phyloP scores from a whole-genome alignment of 2,113 vertebrate species.

The Laterallus jamaicensis region DNA sequence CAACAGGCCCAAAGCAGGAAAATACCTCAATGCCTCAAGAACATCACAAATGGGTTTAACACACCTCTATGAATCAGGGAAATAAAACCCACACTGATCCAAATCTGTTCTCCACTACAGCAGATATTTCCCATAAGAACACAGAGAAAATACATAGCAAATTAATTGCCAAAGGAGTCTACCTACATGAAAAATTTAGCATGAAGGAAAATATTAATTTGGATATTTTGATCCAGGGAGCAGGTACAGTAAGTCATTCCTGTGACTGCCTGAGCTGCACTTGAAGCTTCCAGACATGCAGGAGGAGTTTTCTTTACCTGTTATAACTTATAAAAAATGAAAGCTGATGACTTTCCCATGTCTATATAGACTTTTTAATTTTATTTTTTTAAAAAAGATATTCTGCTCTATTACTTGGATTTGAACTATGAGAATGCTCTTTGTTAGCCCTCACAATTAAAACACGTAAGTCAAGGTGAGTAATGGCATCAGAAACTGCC shows the following conservation, averaged over 20 bases:
- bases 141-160: background rate
- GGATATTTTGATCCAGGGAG: background rate
- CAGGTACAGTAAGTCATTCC: background rate
- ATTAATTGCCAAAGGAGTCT: background rate
- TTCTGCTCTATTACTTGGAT: background rate
- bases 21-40: background rate
- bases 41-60: background rate
- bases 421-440: background rate
- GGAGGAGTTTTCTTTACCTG: background rate
- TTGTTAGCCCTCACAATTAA: background rate
- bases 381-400: background rate
- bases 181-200: background rate
- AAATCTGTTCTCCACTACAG: background rate
- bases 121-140: background rate
- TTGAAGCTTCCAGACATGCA: slow-evolving; percentile 12
- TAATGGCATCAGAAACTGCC: background rate
- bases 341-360: background rate
- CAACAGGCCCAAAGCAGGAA: background rate
- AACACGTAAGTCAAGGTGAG: background rate
- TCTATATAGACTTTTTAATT: background rate
- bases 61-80: background rate
- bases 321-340: background rate
- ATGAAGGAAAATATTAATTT: background rate
- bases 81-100: background rate
- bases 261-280: background rate